Evolutionary conservation across 2,113 vertebrate genomes (phyloP).

Genomic region (Falcunculus frontatus): DNA sequence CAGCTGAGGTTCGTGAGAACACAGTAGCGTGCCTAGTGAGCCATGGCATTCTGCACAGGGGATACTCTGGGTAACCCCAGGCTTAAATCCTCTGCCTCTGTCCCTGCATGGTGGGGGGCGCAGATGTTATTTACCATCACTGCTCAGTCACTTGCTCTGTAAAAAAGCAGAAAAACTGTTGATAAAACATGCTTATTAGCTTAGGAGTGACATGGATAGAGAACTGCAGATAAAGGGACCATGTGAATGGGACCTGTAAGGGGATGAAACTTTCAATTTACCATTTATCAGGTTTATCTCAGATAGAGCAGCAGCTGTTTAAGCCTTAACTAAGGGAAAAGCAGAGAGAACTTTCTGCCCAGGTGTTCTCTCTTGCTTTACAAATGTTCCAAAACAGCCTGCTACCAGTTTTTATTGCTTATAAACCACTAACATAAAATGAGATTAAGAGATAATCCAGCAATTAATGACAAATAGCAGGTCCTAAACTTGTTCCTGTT

Average conservation of each 20-base stretch:
- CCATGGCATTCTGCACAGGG: background rate
- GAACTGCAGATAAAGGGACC: background rate
- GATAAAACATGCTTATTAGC: background rate
- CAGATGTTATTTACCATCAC: background rate
- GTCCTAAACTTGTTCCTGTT: slow-evolving; percentile 3
- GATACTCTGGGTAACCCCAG: background rate
- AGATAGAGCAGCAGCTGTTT: slow-evolving; percentile 27
- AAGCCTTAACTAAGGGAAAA: background rate
- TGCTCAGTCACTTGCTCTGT: background rate
- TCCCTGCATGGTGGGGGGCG: background rate
- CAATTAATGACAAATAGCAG: slow-evolving; percentile 45
- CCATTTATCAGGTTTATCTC: slow-evolving; percentile 34
- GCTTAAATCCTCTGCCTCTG: background rate
- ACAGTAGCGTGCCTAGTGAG: fast-evolving
- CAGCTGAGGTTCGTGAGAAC: background rate
- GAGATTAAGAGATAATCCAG: slow-evolving; percentile 59
- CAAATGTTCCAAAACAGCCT: slow-evolving; percentile 8
- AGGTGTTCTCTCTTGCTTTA: background rate
- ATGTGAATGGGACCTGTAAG: background rate
- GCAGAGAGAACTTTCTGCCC: background rate
- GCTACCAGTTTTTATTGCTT: slow-evolving; percentile 9
- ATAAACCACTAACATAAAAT: slow-evolving; percentile 19
- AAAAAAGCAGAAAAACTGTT: background rate
- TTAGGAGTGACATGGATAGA: background rate
- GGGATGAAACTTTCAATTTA: slow-evolving; percentile 35